phyloP scores from a whole-genome alignment of 2,113 vertebrate species.

The Harpagus bidentatus region DNA sequence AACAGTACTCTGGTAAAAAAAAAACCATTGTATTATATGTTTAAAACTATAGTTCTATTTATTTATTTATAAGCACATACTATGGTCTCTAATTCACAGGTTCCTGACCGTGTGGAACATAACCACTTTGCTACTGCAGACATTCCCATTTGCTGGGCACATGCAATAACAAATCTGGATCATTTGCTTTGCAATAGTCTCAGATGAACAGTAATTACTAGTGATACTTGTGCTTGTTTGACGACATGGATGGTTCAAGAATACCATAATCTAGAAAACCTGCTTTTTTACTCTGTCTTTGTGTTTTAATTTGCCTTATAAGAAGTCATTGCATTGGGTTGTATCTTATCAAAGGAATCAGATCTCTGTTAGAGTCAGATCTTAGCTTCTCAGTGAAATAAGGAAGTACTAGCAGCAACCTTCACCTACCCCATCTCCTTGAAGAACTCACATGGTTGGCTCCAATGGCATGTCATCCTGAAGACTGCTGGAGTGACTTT shows the following conservation, averaged over 20 bases:
- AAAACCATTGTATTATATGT: slow-evolving; percentile 62
- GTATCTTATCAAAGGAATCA: background rate
- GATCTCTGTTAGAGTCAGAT: background rate
- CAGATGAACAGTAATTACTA: background rate
- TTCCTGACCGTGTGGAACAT: background rate
- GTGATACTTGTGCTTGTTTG: background rate
- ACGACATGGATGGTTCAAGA: background rate
- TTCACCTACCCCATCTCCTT: background rate
- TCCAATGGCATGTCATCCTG: background rate
- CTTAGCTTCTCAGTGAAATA: background rate
- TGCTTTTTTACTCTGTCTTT: background rate
- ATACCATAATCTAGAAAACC: background rate
- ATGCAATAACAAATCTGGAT: background rate
- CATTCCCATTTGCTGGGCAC: background rate
- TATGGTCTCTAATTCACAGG: slow-evolving; percentile 25
- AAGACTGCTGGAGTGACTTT: background rate
- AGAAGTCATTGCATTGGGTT: background rate
- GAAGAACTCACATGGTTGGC: background rate
- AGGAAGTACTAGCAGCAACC: background rate
- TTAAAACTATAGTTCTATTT: slow-evolving; percentile 54
- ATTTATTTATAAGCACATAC: slow-evolving; percentile 76
- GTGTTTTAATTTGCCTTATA: background rate
- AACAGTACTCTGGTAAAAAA: slow-evolving; percentile 39
- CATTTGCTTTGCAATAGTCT: background rate
- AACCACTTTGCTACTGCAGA: background rate